Percentiles rank a stretch among this genome's conserved stretches.
These are phyloP conservation scores for Trilocha varians DNA, from an alignment of 2,888 invertebrate species.

Conservation along the genomic window DNA sequence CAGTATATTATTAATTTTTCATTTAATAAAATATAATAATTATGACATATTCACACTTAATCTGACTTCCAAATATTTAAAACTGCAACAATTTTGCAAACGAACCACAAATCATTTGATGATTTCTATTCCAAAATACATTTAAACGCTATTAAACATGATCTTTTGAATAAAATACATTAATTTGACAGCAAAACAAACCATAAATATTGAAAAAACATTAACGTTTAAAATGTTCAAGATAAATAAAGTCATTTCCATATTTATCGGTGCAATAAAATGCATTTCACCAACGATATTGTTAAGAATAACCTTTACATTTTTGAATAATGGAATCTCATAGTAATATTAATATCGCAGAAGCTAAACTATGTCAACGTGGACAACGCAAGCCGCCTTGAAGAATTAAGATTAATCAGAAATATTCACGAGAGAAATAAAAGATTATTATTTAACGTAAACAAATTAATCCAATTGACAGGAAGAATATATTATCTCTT, in stretches of 20 bases:
- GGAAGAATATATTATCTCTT: not conserved
- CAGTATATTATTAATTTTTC: no score
- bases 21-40: no score
- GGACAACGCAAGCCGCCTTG: not conserved
- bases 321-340: slow-evolving; percentile 13
- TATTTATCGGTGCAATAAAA: not conserved
- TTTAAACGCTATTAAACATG: not conserved
- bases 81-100: no score
- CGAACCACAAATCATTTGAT: no score
- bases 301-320: slow-evolving; percentile 12
- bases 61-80: no score
- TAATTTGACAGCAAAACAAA: not conserved
- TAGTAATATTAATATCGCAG: slow-evolving; percentile 18
- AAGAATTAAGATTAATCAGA: not conserved
- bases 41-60: no score
- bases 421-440: slow-evolving; percentile 4
- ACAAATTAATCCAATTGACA: not conserved
- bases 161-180: not conserved
- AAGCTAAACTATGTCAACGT: slow-evolving; percentile 33
- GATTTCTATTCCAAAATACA: no score
- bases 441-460: not conserved
- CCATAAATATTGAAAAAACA: not conserved
- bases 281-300: not conserved
- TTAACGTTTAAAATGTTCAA: not conserved
- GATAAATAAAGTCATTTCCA: not conserved